A percentile compares a stretch with the other conserved stretches of the same genome.
Evolutionary conservation across 2,888 invertebrate species (phyloP).

Genomic region (Philereme vetulata): DNA sequence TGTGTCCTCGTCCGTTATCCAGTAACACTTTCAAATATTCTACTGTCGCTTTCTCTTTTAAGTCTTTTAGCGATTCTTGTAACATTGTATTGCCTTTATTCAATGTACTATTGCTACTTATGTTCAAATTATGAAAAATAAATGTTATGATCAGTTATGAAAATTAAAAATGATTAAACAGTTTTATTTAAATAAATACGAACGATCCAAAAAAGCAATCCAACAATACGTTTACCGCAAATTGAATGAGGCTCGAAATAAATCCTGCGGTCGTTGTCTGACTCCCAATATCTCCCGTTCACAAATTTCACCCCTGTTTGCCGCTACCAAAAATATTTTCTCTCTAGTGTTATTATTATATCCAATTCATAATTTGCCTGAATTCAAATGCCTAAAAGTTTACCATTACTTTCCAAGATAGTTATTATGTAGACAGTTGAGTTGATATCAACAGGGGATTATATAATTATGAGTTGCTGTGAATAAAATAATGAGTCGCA

Average conservation of each 20-base stretch:
- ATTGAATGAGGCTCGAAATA: slow-evolving; percentile 81
- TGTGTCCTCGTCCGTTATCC: slow-evolving; percentile 60
- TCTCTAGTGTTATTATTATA: slow-evolving; percentile 50
- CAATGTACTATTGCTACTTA: too few relatives aligned
- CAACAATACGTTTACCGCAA: slow-evolving; percentile 78
- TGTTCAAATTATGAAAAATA: too few relatives aligned
- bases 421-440: background rate
- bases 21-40: slow-evolving; percentile 69
- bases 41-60: slow-evolving; percentile 64
- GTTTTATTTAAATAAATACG: slow-evolving; percentile 51
- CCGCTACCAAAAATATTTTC: slow-evolving; percentile 57
- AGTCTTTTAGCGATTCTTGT: slow-evolving; percentile 34
- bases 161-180: slow-evolving; percentile 45
- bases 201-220: slow-evolving; percentile 69
- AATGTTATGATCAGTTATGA: too few relatives aligned
- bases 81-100: background rate
- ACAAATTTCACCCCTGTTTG: slow-evolving; percentile 73
- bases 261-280: slow-evolving; percentile 77
- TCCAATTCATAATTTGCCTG: slow-evolving; percentile 37
- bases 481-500: slow-evolving; percentile 41
- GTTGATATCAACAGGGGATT: slow-evolving; percentile 1
- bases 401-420: slow-evolving; percentile 21
- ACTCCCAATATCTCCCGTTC: slow-evolving; percentile 71
- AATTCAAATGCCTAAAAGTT: slow-evolving; percentile 29
- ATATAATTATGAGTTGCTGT: slow-evolving; percentile 17